phyloP scores from a whole-genome alignment of 2,797 vertebrate genomes.

The Pantherophis vulpinus region DNA sequence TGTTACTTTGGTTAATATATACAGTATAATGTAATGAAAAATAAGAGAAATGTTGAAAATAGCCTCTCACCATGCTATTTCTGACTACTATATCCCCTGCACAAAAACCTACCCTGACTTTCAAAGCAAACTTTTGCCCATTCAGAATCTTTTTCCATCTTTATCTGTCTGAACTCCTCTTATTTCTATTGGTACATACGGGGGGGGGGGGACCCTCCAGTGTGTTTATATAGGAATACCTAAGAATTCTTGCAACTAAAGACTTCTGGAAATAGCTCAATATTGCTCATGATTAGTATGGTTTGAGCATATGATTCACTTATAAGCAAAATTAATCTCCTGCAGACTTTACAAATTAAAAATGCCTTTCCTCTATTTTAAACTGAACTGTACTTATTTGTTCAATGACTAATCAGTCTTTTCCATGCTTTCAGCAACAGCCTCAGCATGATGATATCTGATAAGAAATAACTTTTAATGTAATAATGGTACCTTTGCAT shows the following conservation, averaged over 20 bases:
- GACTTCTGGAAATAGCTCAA: conserved; percentile 2
- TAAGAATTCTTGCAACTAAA: conserved; percentile 26
- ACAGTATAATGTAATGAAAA: not conserved
- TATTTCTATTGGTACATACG: not conserved
- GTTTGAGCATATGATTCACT: conserved; percentile 31
- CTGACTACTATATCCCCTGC: not conserved
- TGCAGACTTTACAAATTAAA: conserved; percentile 38
- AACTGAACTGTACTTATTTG: conserved; percentile 46
- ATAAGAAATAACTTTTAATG: conserved; percentile 46
- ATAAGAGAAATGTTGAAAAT: not conserved
- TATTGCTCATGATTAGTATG: conserved; percentile 6
- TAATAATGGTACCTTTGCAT: conserved; percentile 39
- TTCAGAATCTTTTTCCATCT: not conserved
- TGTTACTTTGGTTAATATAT: not conserved
- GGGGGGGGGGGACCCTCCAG: not conserved
- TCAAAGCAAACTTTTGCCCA: not conserved
- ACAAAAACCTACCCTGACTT: not conserved
- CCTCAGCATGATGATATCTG: conserved; percentile 41
- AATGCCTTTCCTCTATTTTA: conserved; percentile 39
- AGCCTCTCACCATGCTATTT: not conserved
- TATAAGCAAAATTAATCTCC: conserved; percentile 48
- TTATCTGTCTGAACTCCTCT: not conserved
- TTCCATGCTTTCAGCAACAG: conserved; percentile 25
- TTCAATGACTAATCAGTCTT: conserved; percentile 54
- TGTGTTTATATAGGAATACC: not conserved